A percentile compares a stretch with the other conserved stretches of the same genome.
phyloP scores from a whole-genome alignment of 23 tunicate species.

The Diplosoma virens region DNA sequence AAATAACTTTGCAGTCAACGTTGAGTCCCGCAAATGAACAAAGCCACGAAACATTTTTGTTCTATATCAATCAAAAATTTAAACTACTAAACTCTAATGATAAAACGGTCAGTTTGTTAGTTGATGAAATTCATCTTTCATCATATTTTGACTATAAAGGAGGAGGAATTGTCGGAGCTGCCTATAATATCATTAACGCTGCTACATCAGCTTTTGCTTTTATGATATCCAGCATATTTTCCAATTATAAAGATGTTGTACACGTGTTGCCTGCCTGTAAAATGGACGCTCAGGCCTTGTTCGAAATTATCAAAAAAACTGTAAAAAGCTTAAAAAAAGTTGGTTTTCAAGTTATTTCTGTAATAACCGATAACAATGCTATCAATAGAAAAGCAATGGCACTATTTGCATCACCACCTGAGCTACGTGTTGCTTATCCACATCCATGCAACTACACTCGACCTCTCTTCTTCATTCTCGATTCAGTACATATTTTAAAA shows the following conservation, averaged over 20 bases:
- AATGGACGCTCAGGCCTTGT: not conserved
- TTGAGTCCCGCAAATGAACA: conserved; percentile 2
- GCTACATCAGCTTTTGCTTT: conserved; percentile 1
- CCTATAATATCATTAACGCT: not conserved
- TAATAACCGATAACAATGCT: not conserved
- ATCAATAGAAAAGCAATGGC: not conserved
- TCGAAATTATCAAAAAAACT: conserved; percentile 1
- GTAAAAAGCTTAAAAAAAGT: not conserved
- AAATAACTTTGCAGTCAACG: not conserved
- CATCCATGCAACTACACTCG: conserved; percentile 2
- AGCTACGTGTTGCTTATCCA: conserved; percentile 4
- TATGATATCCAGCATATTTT: conserved; percentile 5
- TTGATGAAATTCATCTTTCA: conserved; percentile 7
- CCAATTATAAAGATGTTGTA: not conserved
- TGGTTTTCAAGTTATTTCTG: not conserved
- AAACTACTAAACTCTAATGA: not conserved
- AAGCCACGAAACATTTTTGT: not conserved
- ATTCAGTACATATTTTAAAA: conserved; percentile 1
- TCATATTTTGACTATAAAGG: not conserved
- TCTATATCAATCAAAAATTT: not conserved
- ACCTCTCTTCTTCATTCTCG: not conserved
- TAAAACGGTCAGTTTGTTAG: not conserved
- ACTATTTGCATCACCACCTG: conserved; percentile 5
- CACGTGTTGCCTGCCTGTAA: conserved; percentile 1
- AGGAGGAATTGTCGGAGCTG: not conserved